Evolutionary conservation across 2,888 invertebrate species (phyloP).

Genomic region (Celastrina argiolus): DNA sequence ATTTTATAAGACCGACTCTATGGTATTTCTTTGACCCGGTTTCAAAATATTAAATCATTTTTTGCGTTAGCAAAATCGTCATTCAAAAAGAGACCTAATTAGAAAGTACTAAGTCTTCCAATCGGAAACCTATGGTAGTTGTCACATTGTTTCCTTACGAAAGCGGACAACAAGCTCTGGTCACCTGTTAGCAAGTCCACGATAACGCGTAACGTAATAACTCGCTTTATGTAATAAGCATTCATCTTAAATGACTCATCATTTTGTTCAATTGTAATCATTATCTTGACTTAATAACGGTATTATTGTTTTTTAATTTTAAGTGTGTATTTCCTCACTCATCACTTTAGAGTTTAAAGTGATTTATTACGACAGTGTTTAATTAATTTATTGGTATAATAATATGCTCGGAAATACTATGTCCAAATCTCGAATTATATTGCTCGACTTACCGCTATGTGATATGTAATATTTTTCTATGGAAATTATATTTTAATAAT

Average conservation of each 20-base stretch:
- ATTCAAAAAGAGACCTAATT: neutral
- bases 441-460: too few relatives aligned
- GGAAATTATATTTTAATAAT: too few relatives aligned
- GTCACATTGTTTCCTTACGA: conserved; percentile 12
- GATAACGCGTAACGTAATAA: conserved; percentile 3
- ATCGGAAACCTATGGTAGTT: neutral
- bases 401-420: too few relatives aligned
- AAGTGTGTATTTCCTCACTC: neutral
- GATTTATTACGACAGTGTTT: neutral
- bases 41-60: conserved; percentile 48
- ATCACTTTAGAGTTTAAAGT: neutral
- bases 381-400: too few relatives aligned
- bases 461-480: too few relatives aligned
- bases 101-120: neutral
- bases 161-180: conserved; percentile 13
- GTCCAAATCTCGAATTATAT: too few relatives aligned
- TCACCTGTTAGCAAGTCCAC: conserved; percentile 12
- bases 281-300: neutral
- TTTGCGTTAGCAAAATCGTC: neutral
- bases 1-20: conserved; percentile 57
- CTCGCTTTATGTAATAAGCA: conserved; percentile 6
- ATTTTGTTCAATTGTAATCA: conserved; percentile 11
- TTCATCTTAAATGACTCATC: conserved; percentile 15
- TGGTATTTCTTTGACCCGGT: conserved; percentile 59
- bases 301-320: neutral